Percentiles rank a stretch among this genome's conserved stretches.
phyloP scores from a whole-genome alignment of 1,140 invertebrate genomes.

The Heliothis subflexa region DNA sequence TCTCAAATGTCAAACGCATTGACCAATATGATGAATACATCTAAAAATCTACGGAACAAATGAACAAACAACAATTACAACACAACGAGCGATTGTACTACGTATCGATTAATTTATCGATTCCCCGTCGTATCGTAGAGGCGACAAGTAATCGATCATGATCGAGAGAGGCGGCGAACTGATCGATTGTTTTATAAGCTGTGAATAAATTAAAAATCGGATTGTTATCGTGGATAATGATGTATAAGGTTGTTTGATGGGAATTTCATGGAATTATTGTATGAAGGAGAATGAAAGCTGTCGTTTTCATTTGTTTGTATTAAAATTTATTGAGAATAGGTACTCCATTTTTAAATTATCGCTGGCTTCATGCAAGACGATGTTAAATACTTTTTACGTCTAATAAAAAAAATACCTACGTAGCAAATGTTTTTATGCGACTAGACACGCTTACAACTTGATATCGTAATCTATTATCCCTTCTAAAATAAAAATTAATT shows the following conservation, averaged over 20 bases:
- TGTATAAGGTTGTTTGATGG: slow-evolving; percentile 42
- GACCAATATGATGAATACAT: slow-evolving; percentile 37
- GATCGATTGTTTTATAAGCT: slow-evolving; percentile 62
- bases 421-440: too few species aligned
- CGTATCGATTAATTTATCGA: slow-evolving; percentile 66
- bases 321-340: background rate
- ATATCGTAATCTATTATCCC: background rate
- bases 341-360: background rate
- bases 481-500: background rate
- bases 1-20: slow-evolving; percentile 39
- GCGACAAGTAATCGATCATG: slow-evolving; percentile 68
- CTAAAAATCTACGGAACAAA: slow-evolving; percentile 39
- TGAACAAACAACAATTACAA: slow-evolving; percentile 49
- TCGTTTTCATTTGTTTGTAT: background rate
- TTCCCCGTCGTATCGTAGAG: slow-evolving; percentile 57
- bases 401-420: too few species aligned
- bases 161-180: slow-evolving; percentile 60
- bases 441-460: background rate
- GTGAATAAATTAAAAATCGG: slow-evolving; percentile 68
- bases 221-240: slow-evolving; percentile 58
- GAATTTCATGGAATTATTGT: slow-evolving; percentile 6
- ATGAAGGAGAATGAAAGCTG: too few species aligned
- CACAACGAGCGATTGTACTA: slow-evolving; percentile 43
- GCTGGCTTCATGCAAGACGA: too few species aligned
- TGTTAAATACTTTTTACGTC: background rate